phyloP scores from a whole-genome alignment of 2,113 vertebrate genomes.

The Oreochromis spilurus region DNA sequence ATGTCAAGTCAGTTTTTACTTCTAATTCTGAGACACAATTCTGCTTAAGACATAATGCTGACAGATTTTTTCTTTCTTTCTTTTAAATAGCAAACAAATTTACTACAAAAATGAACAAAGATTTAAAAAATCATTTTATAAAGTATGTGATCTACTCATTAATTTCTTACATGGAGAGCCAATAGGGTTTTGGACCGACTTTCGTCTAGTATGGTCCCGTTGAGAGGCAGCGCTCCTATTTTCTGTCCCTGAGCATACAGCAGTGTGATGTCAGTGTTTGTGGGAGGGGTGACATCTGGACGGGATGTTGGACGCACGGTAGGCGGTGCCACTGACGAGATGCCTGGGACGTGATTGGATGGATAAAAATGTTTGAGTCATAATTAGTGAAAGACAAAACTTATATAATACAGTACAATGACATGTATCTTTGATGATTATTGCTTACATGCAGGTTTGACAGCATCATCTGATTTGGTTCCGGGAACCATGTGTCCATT shows the following conservation, averaged over 20 bases:
- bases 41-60: background rate
- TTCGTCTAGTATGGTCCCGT: conserved; percentile 81
- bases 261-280: conserved; percentile 76
- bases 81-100: background rate
- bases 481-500: conserved; percentile 85
- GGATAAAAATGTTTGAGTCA: background rate
- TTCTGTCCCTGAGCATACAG: conserved; percentile 96
- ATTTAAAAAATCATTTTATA: background rate
- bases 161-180: conserved; percentile 81
- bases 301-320: conserved; percentile 73
- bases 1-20: background rate
- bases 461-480: conserved; percentile 80
- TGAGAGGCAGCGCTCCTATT: conserved; percentile 87
- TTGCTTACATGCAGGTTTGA: conserved; percentile 84
- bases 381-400: background rate
- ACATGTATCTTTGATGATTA: background rate
- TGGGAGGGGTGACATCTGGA: conserved; percentile 78
- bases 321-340: conserved; percentile 82
- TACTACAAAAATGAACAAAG: background rate
- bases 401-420: background rate
- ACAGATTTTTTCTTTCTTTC: background rate
- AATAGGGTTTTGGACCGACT: conserved; percentile 80
- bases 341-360: conserved; percentile 68
- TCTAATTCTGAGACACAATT: background rate
- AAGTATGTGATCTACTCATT: background rate